Percentiles rank a stretch among this genome's conserved stretches.
These are phyloP conservation scores for Neosilurus hyrtlii DNA, from an alignment of 2,797 vertebrate species.

Conservation along the genomic window DNA sequence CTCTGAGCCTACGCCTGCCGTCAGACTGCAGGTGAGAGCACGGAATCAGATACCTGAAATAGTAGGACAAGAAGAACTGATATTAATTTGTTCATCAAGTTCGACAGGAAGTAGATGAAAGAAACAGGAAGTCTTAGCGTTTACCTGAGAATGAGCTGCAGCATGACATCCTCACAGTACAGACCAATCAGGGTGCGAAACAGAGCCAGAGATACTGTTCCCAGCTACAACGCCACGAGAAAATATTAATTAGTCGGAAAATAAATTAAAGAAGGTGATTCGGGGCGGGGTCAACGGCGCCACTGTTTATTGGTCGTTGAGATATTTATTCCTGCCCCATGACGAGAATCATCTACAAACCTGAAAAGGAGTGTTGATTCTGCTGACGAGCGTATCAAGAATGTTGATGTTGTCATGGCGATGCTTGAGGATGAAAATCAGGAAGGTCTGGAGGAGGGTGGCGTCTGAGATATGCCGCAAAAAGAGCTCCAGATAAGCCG, in stretches of 20 bases:
- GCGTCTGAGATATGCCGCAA: constrained; percentile 86
- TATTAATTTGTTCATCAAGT: background rate
- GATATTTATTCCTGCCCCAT: background rate
- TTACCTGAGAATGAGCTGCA: constrained; percentile 92
- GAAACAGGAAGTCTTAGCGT: background rate
- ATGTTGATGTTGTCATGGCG: constrained; percentile 88
- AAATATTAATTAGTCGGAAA: background rate
- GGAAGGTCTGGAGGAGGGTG: constrained; percentile 88
- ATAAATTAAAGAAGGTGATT: background rate
- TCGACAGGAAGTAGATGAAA: background rate
- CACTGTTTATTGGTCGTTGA: background rate
- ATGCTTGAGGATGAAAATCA: constrained; percentile 89
- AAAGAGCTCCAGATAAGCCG: constrained; percentile 92
- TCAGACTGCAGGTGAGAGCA: constrained; percentile 85
- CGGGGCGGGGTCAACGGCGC: background rate
- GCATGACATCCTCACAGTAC: constrained; percentile 96
- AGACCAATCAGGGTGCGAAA: constrained; percentile 93
- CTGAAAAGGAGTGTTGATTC: constrained; percentile 95
- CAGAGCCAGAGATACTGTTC: constrained; percentile 91
- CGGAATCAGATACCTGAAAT: constrained; percentile 85
- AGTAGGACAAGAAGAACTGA: background rate
- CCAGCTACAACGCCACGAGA: constrained; percentile 73
- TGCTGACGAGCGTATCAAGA: constrained; percentile 90
- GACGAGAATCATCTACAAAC: constrained; percentile 63
- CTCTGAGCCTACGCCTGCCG: constrained; percentile 74